Conservation (phyloP, 2,888 invertebrate species). For the Tinea semifulvella region DNA sequence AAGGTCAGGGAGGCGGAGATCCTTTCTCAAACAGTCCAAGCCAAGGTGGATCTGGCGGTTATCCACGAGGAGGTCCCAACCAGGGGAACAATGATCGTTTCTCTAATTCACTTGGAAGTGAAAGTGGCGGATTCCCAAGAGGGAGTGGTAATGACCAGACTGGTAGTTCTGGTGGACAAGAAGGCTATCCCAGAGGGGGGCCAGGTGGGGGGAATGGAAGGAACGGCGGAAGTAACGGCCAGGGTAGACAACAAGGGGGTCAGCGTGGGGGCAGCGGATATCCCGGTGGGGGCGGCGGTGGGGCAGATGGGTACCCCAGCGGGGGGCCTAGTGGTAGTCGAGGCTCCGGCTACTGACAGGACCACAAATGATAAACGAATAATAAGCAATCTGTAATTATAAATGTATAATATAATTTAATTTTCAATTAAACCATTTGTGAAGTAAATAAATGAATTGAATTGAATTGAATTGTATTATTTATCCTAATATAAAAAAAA, state of each 20-base stretch:
- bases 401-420: conserved; percentile 1
- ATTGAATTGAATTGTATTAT: no score
- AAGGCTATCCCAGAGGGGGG: conserved; percentile 21
- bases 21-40: conserved; percentile 18
- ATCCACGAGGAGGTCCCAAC: conserved; percentile 29
- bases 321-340: conserved; percentile 45
- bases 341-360: conserved; percentile 48
- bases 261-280: conserved; percentile 23
- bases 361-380: background rate
- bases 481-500: no score
- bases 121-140: conserved; percentile 21
- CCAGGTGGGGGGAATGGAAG: conserved; percentile 16
- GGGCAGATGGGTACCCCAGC: conserved; percentile 20
- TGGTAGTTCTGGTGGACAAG: conserved; percentile 19
- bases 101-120: conserved; percentile 17
- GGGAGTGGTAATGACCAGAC: conserved; percentile 16
- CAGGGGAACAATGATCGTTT: conserved; percentile 16
- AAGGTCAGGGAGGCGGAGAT: conserved; percentile 21
- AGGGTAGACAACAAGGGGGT: background rate
- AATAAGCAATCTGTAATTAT: background rate
- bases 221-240: background rate
- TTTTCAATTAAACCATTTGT: conserved; percentile 3
- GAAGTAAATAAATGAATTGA: no score
- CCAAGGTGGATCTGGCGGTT: conserved; percentile 25
- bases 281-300: conserved; percentile 18